Conservation (phyloP, 2,888 invertebrate species). For the Timema podura region DNA sequence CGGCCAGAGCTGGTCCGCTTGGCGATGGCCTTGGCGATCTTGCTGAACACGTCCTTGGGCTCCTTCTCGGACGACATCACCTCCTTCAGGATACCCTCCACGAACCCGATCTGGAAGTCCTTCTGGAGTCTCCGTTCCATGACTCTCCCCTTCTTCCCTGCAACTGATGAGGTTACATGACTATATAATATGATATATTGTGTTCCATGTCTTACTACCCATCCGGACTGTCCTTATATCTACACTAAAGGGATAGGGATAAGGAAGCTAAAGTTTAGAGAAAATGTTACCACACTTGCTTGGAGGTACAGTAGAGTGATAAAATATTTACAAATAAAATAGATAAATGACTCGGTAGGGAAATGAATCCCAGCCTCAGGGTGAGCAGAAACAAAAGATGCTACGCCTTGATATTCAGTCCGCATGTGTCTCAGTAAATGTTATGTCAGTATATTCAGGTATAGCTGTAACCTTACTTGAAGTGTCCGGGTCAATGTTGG, state of each 20-base stretch:
- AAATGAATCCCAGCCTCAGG: not conserved
- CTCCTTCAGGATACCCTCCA: conserved; percentile 75
- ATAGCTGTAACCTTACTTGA: not conserved
- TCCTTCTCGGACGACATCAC: conserved; percentile 63
- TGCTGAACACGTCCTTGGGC: conserved; percentile 71
- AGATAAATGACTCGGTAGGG: no score
- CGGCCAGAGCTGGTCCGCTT: conserved; percentile 44
- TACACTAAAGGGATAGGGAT: no score
- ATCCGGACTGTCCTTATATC: no score
- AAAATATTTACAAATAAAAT: no score
- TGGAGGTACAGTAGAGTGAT: no score
- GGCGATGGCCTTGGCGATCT: conserved; percentile 77
- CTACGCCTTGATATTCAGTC: no score
- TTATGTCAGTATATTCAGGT: no score
- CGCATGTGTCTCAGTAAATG: no score
- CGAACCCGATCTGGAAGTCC: conserved; percentile 87
- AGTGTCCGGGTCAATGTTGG: conserved; percentile 53
- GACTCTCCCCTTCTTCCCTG: conserved; percentile 76
- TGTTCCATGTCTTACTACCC: no score
- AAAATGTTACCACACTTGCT: no score
- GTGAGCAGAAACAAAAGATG: not conserved
- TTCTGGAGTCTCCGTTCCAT: conserved; percentile 83
- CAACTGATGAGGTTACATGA: conserved; percentile 2
- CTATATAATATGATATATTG: no score
- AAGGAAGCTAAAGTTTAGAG: no score